Evolutionary conservation across 2,113 vertebrate species (phyloP).

Genomic region (Tachysurus fulvidraco): DNA sequence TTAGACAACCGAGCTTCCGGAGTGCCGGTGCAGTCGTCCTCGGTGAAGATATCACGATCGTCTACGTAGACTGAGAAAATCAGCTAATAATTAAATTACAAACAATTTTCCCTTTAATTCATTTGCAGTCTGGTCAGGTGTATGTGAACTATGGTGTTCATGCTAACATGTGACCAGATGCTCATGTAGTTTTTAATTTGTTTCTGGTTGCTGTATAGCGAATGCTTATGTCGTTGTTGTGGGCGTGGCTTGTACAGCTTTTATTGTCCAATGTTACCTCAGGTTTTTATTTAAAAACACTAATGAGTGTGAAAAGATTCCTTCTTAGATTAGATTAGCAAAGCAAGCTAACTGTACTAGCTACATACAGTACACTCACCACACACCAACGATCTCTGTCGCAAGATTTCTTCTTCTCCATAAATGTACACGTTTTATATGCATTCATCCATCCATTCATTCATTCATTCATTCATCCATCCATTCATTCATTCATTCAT

Average conservation of each 20-base stretch:
- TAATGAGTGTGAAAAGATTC: not conserved
- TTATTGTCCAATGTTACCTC: not conserved
- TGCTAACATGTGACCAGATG: not conserved
- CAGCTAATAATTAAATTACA: not conserved
- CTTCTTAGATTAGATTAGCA: not conserved
- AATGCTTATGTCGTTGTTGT: not conserved
- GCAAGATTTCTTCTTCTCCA: not conserved
- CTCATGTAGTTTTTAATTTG: not conserved
- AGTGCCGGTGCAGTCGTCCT: not conserved
- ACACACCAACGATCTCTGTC: not conserved
- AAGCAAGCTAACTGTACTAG: not conserved
- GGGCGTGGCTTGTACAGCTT: not conserved
- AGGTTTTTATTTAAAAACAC: not conserved
- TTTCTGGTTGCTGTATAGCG: not conserved
- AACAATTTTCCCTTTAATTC: not conserved
- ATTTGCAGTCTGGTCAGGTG: not conserved
- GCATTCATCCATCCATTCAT: too few species aligned
- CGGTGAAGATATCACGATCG: not conserved
- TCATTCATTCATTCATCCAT: too few species aligned
- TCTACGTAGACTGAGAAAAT: not conserved
- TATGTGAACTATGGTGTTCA: not conserved
- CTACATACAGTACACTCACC: not conserved
- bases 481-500: too few species aligned
- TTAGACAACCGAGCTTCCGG: conserved; percentile 60
- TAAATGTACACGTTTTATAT: not conserved